Evolutionary conservation across 92 coral and sea anemone species (phyloP).

Genomic region (Phymanthus crucifer): DNA sequence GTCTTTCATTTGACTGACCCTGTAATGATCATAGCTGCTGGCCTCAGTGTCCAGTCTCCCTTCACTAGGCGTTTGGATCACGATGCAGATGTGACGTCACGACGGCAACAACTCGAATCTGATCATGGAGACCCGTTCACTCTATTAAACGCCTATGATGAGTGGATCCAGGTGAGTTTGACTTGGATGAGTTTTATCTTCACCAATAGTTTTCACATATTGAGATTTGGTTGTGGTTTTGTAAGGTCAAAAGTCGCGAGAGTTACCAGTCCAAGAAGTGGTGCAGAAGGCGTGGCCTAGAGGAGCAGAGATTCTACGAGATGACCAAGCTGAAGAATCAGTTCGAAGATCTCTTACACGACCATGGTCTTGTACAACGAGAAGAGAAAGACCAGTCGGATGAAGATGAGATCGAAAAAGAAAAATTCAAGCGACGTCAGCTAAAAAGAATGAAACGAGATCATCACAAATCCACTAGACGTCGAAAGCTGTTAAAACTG

Average conservation of each 20-base stretch:
- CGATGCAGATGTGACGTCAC: conserved; percentile 94
- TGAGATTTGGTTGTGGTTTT: not conserved
- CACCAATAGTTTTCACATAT: not conserved
- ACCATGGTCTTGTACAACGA: conserved; percentile 70
- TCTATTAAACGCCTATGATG: conserved; percentile 91
- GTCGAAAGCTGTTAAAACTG: conserved; percentile 81
- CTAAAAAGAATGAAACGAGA: conserved; percentile 82
- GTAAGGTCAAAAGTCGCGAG: conserved; percentile 76
- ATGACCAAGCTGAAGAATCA: conserved; percentile 92
- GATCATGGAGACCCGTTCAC: conserved; percentile 99
- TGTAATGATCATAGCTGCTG: conserved; percentile 92
- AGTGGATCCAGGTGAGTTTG: conserved; percentile 81
- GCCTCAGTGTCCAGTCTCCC: conserved; percentile 99
- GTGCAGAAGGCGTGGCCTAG: conserved; percentile 92
- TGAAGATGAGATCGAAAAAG: conserved; percentile 69
- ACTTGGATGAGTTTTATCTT: not conserved
- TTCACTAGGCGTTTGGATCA: conserved; percentile 91
- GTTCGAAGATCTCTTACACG: conserved; percentile 82
- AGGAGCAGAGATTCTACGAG: conserved; percentile 96
- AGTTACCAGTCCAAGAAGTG: conserved; percentile 82
- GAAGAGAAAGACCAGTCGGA: conserved; percentile 63
- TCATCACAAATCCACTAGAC: conserved; percentile 75
- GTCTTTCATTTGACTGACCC: conserved; percentile 97
- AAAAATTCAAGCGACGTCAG: conserved; percentile 73
- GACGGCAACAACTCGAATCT: conserved; percentile 84